phyloP scores from a whole-genome alignment of 2,797 vertebrate species.

The Chelon auratus region DNA sequence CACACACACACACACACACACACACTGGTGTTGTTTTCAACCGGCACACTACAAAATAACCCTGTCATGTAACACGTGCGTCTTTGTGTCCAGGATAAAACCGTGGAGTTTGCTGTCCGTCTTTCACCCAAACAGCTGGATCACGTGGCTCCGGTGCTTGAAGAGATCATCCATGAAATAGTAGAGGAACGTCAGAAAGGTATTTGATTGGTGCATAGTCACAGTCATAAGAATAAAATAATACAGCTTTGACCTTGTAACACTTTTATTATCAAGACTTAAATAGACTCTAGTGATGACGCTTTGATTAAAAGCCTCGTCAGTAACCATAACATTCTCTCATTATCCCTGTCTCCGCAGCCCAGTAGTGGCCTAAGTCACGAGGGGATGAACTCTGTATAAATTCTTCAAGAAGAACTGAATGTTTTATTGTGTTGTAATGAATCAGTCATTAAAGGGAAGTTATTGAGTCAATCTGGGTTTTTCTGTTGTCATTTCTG shows the following conservation, averaged over 20 bases:
- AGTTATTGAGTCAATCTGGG: conserved; percentile 40
- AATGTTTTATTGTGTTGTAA: conserved; percentile 69
- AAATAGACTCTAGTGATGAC: conserved; percentile 3
- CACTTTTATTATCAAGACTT: conserved; percentile 19
- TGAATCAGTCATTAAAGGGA: conserved; percentile 71
- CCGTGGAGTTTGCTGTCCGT: conserved; percentile 68
- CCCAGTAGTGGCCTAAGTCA: conserved; percentile 45
- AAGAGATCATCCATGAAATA: conserved; percentile 77
- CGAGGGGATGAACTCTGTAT: conserved; percentile 38
- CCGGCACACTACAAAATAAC: neutral
- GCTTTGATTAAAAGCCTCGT: conserved; percentile 17
- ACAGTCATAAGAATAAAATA: neutral
- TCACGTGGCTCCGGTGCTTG: conserved; percentile 65
- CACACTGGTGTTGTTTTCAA: neutral
- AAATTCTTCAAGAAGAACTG: conserved; percentile 59
- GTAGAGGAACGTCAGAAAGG: conserved; percentile 65
- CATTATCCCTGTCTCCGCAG: conserved; percentile 59
- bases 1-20: too few relatives aligned
- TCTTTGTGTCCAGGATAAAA: conserved; percentile 67
- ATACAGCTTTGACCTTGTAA: conserved; percentile 7
- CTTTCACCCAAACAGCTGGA: conserved; percentile 76
- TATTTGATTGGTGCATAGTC: conserved; percentile 19
- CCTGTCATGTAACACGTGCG: neutral
- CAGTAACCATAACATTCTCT: conserved; percentile 24
- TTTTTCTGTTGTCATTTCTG: conserved; percentile 22